Percentiles rank a stretch among this genome's conserved stretches.
Conservation (phyloP, 2,113 vertebrate genomes). For the Pimephales promelas region DNA sequence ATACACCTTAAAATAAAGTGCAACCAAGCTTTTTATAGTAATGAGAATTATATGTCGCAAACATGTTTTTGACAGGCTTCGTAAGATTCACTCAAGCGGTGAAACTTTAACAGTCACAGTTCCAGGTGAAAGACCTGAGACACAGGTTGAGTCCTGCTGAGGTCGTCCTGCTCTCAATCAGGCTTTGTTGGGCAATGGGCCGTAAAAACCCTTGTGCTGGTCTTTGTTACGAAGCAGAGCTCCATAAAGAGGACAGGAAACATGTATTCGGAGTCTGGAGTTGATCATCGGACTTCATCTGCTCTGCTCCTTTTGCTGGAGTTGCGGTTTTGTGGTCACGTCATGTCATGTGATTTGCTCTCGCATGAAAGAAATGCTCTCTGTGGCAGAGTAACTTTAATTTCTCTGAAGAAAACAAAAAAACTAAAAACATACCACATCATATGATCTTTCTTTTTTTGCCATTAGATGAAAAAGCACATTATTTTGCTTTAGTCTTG, state of each 20-base stretch:
- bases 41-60: not conserved
- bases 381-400: not conserved
- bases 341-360: slow-evolving; percentile 38
- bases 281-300: too few relatives aligned
- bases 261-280: slow-evolving; percentile 58
- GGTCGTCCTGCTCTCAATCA: slow-evolving; percentile 67
- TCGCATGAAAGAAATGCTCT: slow-evolving; percentile 27
- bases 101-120: slow-evolving; percentile 4
- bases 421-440: slow-evolving; percentile 5
- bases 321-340: slow-evolving; percentile 21
- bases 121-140: slow-evolving; percentile 53
- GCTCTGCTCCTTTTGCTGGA: not conserved
- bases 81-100: not conserved
- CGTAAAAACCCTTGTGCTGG: slow-evolving; percentile 60
- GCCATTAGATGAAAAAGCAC: not conserved
- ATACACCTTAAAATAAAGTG: too few relatives aligned
- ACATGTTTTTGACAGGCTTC: not conserved
- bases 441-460: slow-evolving; percentile 31
- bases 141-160: slow-evolving; percentile 38
- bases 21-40: not conserved
- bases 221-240: slow-evolving; percentile 59
- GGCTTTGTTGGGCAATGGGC: slow-evolving; percentile 62
- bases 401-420: not conserved
- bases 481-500: slow-evolving; percentile 41
- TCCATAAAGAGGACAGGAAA: slow-evolving; percentile 57